Percentiles rank a stretch among this genome's conserved stretches.
Conservation (phyloP, 2,888 invertebrate genomes). For the Acheta domesticus region DNA sequence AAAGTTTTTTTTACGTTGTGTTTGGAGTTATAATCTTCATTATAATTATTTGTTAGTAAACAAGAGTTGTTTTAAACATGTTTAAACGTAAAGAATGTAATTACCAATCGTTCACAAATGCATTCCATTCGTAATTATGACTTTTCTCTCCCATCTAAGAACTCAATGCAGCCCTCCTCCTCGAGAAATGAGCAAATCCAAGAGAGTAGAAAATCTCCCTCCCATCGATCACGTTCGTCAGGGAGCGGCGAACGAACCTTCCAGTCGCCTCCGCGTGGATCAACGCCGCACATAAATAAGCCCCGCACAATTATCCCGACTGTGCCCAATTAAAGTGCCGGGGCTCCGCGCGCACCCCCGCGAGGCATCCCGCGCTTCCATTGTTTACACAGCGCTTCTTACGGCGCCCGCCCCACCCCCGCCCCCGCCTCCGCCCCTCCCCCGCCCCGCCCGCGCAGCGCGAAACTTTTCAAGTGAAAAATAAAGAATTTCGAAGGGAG, state of each 20-base stretch:
- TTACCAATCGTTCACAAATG: no score
- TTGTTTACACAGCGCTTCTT: neutral
- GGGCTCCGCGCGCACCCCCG: neutral
- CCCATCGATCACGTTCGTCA: neutral
- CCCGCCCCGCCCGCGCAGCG: neutral
- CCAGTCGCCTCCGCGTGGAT: neutral
- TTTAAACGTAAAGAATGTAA: no score
- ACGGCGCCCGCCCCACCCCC: neutral
- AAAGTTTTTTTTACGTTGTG: no score
- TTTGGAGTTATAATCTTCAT: no score
- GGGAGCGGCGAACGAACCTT: neutral
- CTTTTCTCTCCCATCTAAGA: no score
- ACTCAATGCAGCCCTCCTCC: no score
- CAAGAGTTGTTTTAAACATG: no score
- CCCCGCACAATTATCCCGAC: conserved; percentile 1
- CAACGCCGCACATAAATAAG: conserved; percentile 9
- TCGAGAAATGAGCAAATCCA: no score
- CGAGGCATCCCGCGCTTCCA: neutral
- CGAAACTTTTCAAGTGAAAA: conserved; percentile 18
- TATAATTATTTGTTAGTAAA: no score
- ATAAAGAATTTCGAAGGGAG: neutral
- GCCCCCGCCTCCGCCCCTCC: neutral
- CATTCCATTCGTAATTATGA: no score
- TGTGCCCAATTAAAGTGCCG: neutral
- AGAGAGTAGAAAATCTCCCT: no score